Percentiles rank a stretch among this genome's conserved stretches.
These are phyloP conservation scores for Rhinolophus ferrumequinum DNA, from an alignment of 2,113 vertebrate species.

Conservation along the genomic window DNA sequence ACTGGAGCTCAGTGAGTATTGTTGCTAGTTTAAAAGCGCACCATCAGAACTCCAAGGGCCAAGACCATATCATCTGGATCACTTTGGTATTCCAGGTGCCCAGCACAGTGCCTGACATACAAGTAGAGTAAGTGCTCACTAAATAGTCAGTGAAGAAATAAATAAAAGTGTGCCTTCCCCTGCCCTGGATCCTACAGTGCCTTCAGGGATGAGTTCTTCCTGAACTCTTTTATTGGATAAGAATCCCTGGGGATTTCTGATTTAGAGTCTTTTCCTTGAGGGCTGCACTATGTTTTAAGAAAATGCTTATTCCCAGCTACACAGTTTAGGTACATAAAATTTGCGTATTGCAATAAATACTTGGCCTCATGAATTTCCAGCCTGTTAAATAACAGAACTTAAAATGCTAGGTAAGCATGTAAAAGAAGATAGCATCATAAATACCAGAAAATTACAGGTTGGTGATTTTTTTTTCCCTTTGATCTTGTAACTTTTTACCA, in stretches of 20 bases:
- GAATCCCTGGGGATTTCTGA: constrained; percentile 57
- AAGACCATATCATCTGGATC: background rate
- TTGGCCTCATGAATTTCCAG: constrained; percentile 80
- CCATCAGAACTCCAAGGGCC: background rate
- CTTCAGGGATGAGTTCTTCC: background rate
- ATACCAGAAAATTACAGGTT: constrained; percentile 80
- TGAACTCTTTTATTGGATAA: constrained; percentile 51
- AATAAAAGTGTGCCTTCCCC: background rate
- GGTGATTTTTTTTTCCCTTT: constrained; percentile 69
- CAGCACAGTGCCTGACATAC: background rate
- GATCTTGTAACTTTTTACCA: constrained; percentile 72
- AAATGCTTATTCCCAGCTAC: constrained; percentile 76
- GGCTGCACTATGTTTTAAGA: constrained; percentile 77
- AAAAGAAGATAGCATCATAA: constrained; percentile 81
- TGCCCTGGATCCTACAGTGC: background rate
- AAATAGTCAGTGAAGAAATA: background rate
- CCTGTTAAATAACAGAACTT: constrained; percentile 83
- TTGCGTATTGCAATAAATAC: constrained; percentile 81
- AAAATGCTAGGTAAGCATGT: constrained; percentile 82
- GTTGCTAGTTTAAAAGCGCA: background rate
- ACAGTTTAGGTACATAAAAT: constrained; percentile 79
- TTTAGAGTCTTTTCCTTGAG: constrained; percentile 72
- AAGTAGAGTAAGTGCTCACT: background rate
- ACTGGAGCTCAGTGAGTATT: background rate
- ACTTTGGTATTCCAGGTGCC: background rate